phyloP scores from a whole-genome alignment of 2,113 vertebrate genomes.

The Trogon surrucura region DNA sequence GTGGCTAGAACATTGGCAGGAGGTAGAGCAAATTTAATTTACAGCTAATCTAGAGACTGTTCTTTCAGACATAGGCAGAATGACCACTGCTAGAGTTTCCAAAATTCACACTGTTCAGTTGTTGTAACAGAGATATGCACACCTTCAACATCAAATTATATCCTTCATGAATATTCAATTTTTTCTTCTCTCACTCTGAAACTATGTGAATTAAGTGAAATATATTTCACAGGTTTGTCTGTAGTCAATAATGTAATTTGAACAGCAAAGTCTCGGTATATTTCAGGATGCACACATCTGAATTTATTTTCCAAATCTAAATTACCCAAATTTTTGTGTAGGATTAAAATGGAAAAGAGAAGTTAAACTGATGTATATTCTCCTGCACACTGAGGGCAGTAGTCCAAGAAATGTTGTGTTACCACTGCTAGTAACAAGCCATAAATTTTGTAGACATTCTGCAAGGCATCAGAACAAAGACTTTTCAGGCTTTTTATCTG shows the following conservation, averaged over 20 bases:
- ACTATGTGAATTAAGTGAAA: not conserved
- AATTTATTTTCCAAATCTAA: not conserved
- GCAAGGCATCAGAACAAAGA: not conserved
- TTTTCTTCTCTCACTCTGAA: not conserved
- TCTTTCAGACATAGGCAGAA: not conserved
- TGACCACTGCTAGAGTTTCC: not conserved
- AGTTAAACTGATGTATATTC: not conserved
- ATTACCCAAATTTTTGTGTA: not conserved
- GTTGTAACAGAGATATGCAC: not conserved
- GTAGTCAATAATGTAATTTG: not conserved
- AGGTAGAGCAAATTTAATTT: not conserved
- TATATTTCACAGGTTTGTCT: not conserved
- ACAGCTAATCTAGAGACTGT: not conserved
- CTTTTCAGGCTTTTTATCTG: not conserved
- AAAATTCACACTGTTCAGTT: not conserved
- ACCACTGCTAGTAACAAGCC: not conserved
- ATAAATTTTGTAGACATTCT: not conserved
- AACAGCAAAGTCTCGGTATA: not conserved
- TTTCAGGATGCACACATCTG: not conserved
- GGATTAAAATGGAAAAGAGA: not conserved
- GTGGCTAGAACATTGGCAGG: not conserved
- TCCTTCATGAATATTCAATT: not conserved
- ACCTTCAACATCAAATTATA: not conserved
- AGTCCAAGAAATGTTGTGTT: not conserved
- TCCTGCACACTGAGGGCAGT: not conserved